Evolutionary conservation across 2,888 invertebrate species (phyloP).

Genomic region (Cryptus armator): DNA sequence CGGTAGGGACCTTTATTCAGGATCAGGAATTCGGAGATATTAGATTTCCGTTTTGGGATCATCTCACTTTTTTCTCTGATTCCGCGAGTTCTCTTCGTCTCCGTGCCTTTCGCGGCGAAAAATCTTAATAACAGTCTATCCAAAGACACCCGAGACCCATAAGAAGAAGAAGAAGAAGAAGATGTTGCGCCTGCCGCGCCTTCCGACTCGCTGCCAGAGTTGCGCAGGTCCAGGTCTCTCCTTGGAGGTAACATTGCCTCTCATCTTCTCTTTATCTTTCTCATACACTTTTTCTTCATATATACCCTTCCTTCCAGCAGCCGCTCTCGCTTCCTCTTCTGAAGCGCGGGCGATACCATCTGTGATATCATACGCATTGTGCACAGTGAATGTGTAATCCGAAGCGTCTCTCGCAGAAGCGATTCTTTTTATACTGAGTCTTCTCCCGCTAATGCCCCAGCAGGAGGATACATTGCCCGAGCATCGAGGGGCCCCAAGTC

Average conservation of each 20-base stretch:
- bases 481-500: slow-evolving; percentile 42
- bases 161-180: slow-evolving; percentile 48
- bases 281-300: not conserved
- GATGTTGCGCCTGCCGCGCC: slow-evolving; percentile 59
- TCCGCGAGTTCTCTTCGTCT: not conserved
- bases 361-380: slow-evolving; percentile 71
- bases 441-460: slow-evolving; percentile 59
- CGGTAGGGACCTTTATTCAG: slow-evolving; percentile 72
- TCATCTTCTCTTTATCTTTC: slow-evolving; percentile 15
- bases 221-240: slow-evolving; percentile 65
- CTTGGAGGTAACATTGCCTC: slow-evolving; percentile 11
- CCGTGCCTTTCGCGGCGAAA: not conserved
- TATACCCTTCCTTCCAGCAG: not conserved
- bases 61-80: slow-evolving; percentile 20
- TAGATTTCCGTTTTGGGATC: slow-evolving; percentile 63
- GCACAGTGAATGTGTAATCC: slow-evolving; percentile 73
- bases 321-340: slow-evolving; percentile 11
- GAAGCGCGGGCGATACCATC: slow-evolving; percentile 63
- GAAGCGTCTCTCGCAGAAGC: slow-evolving; percentile 68
- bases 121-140: slow-evolving; percentile 35
- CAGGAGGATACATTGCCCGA: slow-evolving; percentile 54
- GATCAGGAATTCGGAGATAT: slow-evolving; percentile 70
- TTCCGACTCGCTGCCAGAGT: slow-evolving; percentile 59
- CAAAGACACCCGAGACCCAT: slow-evolving; percentile 61
- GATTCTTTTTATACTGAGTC: slow-evolving; percentile 64